A percentile compares a stretch with the other conserved stretches of the same genome.
Conservation (phyloP, 2,113 vertebrate species). For the Paradisaea rubra region DNA sequence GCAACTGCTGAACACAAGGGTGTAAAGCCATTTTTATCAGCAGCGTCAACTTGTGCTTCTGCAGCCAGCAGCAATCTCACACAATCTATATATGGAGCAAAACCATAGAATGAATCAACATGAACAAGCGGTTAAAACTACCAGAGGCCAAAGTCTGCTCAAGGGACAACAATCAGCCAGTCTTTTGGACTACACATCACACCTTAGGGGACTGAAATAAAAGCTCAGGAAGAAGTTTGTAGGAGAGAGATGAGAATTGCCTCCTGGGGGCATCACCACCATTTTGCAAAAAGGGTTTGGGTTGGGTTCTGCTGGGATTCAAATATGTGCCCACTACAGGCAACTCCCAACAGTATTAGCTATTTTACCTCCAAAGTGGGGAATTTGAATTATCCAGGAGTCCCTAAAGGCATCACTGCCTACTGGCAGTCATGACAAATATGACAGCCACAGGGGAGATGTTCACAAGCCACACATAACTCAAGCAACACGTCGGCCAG, state of each 20-base stretch:
- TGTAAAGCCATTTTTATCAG: constrained; percentile 87
- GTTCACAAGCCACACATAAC: neutral
- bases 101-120: neutral
- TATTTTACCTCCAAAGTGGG: neutral
- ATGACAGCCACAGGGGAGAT: neutral
- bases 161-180: neutral
- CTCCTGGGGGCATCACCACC: neutral
- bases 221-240: neutral
- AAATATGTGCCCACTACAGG: neutral
- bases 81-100: constrained; percentile 78
- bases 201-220: neutral
- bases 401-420: neutral
- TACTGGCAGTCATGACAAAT: neutral
- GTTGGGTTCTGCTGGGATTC: neutral
- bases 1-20: constrained; percentile 88
- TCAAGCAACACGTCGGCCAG: neutral
- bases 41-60: constrained; percentile 81
- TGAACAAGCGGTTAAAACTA: neutral
- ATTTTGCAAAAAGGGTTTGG: neutral
- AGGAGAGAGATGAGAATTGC: neutral
- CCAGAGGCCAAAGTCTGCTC: neutral
- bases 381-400: neutral
- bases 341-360: neutral
- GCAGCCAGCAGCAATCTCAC: constrained; percentile 93
- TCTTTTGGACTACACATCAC: neutral